Evolutionary conservation across 2,113 vertebrate species (phyloP).

Genomic region (Silurus meridionalis): DNA sequence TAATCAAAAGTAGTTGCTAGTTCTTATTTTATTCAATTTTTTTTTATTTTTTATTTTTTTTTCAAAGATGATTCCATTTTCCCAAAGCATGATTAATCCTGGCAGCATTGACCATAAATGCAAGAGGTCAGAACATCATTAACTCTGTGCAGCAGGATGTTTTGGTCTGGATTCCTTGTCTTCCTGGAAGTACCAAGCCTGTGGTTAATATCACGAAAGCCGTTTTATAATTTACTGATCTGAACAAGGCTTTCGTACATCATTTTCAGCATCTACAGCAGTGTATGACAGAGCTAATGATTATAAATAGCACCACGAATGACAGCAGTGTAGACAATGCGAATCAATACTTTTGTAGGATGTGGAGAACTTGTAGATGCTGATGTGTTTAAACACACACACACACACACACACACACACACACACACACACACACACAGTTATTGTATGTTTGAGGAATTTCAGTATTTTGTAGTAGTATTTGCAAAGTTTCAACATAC

Average conservation of each 20-base stretch:
- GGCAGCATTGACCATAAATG: slow-evolving; percentile 13
- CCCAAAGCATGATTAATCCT: background rate
- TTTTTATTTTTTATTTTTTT: too few relatives aligned
- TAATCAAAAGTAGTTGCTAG: background rate
- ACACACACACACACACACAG: background rate
- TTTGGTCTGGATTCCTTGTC: background rate
- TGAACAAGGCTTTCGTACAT: background rate
- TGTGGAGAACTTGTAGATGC: background rate
- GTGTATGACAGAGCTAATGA: background rate
- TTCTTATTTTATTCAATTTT: background rate
- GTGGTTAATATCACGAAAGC: background rate
- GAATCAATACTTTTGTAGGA: background rate
- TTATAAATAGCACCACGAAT: background rate
- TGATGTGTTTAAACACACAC: background rate
- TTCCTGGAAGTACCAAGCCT: background rate
- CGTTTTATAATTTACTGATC: background rate
- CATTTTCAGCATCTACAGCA: background rate
- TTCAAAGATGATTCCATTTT: background rate
- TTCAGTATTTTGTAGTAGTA: too few relatives aligned
- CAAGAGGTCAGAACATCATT: background rate
- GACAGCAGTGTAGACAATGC: background rate
- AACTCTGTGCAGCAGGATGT: background rate
- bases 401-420: background rate
- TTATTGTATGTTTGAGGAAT: too few relatives aligned
- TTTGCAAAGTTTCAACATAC: too few relatives aligned